Conservation (phyloP, 2,888 invertebrate species). For the Nymphalis polychloros region DNA sequence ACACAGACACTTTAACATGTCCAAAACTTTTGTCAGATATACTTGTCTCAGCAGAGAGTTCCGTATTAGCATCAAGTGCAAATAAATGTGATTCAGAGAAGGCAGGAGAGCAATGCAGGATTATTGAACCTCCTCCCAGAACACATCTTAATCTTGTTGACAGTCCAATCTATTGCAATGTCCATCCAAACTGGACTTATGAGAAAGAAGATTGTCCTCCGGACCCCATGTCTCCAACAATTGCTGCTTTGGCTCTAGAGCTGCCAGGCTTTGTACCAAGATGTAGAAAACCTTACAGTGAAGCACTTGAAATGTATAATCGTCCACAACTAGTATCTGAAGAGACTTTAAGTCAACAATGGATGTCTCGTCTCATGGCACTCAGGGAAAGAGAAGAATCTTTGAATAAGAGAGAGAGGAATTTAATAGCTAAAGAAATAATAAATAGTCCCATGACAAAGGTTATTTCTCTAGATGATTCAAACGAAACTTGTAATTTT, state of each 20-base stretch:
- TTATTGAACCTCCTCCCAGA: slow-evolving; percentile 62
- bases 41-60: slow-evolving; percentile 50
- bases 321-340: slow-evolving; percentile 78
- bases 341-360: slow-evolving; percentile 79
- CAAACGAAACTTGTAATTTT: slow-evolving; percentile 38
- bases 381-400: slow-evolving; percentile 77
- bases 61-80: slow-evolving; percentile 49
- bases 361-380: slow-evolving; percentile 80
- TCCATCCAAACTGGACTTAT: slow-evolving; percentile 53
- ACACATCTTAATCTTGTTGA: slow-evolving; percentile 51
- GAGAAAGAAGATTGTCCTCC: slow-evolving; percentile 45
- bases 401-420: slow-evolving; percentile 76
- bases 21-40: slow-evolving; percentile 56
- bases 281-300: slow-evolving; percentile 60
- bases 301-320: slow-evolving; percentile 53
- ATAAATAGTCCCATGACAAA: slow-evolving; percentile 65
- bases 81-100: slow-evolving; percentile 77
- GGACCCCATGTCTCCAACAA: slow-evolving; percentile 66
- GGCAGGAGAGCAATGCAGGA: slow-evolving; percentile 60
- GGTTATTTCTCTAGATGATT: slow-evolving; percentile 52
- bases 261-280: slow-evolving; percentile 75
- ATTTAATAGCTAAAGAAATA: slow-evolving; percentile 72
- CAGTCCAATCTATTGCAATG: slow-evolving; percentile 69
- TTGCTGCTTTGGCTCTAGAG: slow-evolving; percentile 74
- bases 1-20: slow-evolving; percentile 55